Base-by-base conservation (phyloP, 1,140 invertebrate genomes). In the Melipona quadrifasciata region DNA sequence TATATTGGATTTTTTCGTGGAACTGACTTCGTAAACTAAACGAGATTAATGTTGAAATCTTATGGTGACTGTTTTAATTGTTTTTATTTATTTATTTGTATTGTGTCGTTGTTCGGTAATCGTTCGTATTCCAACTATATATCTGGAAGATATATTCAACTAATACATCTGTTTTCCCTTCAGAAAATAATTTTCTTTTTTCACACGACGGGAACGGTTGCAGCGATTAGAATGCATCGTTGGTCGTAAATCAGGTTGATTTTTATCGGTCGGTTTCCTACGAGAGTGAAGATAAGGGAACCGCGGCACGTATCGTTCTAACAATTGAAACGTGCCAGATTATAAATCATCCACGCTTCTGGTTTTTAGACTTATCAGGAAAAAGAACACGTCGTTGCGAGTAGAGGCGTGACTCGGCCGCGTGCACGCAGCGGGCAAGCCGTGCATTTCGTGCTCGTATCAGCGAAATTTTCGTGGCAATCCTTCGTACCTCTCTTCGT, bases 321-420 rank as follows among this genome's bases (percentile, higher is more conserved):
- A 83, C 81, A 83, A 83, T 83, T 83, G 81, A 83, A 83, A 83
- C 65, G 19, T 53, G 34, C 24, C 21, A 6, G 74, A 83, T 83
- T 78, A 70, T 83, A 83, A 83, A 83, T 83, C 81, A 83, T 83
- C 61, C 75, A 83, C 81, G 81, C 81, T 76, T 58, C 74, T 77
- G 81, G 74, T 78, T 83, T 83, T 83, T 61, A 47, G 61, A 83
- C 74, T 78, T 83, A 83, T 83, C 81, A 65, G 17, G 58, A 34
- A 83, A 47, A 83, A 83, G 81, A 58, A 67, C 81, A 65, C 31
- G 53, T 65, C 68, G 74, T 57, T 21, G 27, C 74, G 47, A 39
- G 21, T 16, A 61, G 81, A 78, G 53, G 81, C 81, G 81, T 83
- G 75, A 58, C 74, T 58, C 19, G 39, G 19, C 31, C 8, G 39